Conservation (phyloP, 2,888 invertebrate genomes). For the Desoria tigrina region DNA sequence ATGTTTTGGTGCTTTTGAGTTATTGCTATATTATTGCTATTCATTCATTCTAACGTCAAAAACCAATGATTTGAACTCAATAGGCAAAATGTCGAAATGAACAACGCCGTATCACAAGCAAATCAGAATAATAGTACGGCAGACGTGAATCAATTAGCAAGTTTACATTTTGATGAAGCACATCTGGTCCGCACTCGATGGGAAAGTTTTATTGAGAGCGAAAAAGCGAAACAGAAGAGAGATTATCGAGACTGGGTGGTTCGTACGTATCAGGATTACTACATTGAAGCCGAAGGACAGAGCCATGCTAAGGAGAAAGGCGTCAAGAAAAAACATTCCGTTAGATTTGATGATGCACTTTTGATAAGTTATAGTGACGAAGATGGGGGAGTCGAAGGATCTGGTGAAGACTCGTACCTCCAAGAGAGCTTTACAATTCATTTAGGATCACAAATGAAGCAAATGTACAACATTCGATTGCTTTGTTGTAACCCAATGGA, state of each 20-base stretch:
- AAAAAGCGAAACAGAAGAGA: conserved; percentile 79
- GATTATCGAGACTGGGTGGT: conserved; percentile 89
- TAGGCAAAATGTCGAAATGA: conserved; percentile 87
- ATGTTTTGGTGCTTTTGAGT: neutral
- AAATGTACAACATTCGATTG: conserved; percentile 95
- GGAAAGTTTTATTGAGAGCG: conserved; percentile 73
- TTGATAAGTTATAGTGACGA: conserved; percentile 55
- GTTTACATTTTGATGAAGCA: conserved; percentile 73
- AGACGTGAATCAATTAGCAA: conserved; percentile 81
- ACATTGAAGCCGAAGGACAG: conserved; percentile 60
- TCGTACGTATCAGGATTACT: conserved; percentile 72
- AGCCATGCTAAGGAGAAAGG: conserved; percentile 28
- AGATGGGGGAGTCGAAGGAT: conserved; percentile 55
- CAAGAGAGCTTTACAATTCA: conserved; percentile 98
- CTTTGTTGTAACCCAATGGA: conserved; percentile 81
- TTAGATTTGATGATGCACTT: conserved; percentile 50
- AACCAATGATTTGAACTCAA: conserved; percentile 35
- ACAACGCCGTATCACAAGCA: conserved; percentile 75
- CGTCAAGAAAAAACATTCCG: conserved; percentile 50
- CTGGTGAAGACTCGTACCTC: conserved; percentile 58
- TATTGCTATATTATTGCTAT: neutral
- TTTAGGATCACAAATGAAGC: conserved; percentile 95
- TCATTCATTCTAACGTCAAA: too few relatives aligned
- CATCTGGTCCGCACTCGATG: conserved; percentile 81
- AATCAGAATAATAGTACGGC: conserved; percentile 77